Evolutionary conservation across 2,113 vertebrate genomes (phyloP), one percentile per base, ranked within the genome.

Genomic region (Sciurus niger): DNA sequence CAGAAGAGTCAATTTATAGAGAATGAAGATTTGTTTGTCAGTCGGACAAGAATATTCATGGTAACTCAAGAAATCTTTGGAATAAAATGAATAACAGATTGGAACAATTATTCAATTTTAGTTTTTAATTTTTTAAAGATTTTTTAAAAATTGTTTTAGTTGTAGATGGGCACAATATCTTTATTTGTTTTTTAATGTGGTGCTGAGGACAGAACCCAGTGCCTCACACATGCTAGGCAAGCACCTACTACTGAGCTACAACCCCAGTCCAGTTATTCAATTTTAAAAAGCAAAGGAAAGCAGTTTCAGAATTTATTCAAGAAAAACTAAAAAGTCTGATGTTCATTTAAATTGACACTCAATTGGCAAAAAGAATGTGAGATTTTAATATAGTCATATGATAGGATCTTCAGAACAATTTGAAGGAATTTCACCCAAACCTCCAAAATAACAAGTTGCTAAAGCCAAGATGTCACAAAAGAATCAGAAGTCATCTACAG

Each of bases 221-320:
- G 18, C 55, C 55, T 58, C 55, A 58, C 55, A 58, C 55, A 58
- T 58, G 55, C 55, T 58, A 58, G 18, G 18, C 55, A 58, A 58
- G 55, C 7, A 20, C 55, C 51, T 20, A 58, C 6, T 20, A 58
- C 55, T 58, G 18, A 58, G 55, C 18, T 58, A 20, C 55, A 58
- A 58, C 55, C 55, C 55, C 18, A 58, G 55, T 18, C 55, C 18
- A 58, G 55, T 58, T 58, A 20, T 58, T 58, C 55, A 58, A 58
- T 93, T 94, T 87, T 82, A 40, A 67, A 86, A 76, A 88, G 30
- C 12, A 84, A 94, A 87, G 77, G 89, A 68, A 78, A 92, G 60
- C 7, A 90, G 51, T 25, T 83, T 88, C 67, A 76, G 86, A 74
- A 90, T 84, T 46, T 77, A 55, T 88, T 93, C 37, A 89, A 76